phyloP scores from a whole-genome alignment of 2,888 invertebrate genomes.

The Thecocarcelia acutangulata region DNA sequence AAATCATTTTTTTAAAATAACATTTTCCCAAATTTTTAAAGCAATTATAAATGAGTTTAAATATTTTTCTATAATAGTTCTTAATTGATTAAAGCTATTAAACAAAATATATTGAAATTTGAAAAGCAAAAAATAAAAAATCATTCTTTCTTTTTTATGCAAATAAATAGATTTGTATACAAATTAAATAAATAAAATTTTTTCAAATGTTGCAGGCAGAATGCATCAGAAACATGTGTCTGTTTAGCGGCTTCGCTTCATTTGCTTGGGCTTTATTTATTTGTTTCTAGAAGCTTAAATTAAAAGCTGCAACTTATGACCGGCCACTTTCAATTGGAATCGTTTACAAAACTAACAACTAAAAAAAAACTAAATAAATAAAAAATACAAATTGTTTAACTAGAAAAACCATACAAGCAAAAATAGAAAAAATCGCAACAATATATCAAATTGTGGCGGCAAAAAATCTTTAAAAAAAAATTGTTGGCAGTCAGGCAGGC shows the following conservation, averaged over 20 bases:
- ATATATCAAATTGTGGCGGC: slow-evolving; percentile 51
- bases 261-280: slow-evolving; percentile 19
- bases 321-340: slow-evolving; percentile 32
- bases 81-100: too few species aligned
- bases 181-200: neutral
- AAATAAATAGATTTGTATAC: too few species aligned
- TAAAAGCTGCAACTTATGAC: slow-evolving; percentile 43
- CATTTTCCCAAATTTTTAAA: too few species aligned
- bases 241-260: slow-evolving; percentile 16
- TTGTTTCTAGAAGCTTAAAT: slow-evolving; percentile 22
- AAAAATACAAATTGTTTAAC: slow-evolving; percentile 1
- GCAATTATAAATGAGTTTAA: too few species aligned
- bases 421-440: slow-evolving; percentile 16
- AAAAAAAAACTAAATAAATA: neutral
- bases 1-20: too few species aligned
- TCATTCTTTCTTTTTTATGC: too few species aligned
- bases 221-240: neutral
- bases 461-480: slow-evolving; percentile 26
- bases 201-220: neutral
- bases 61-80: too few species aligned
- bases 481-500: slow-evolving; percentile 9
- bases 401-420: slow-evolving; percentile 11
- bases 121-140: too few species aligned
- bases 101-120: too few species aligned
- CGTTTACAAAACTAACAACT: neutral